Conservation (phyloP, 2,797 vertebrate species). For the Scarus forsteni region DNA sequence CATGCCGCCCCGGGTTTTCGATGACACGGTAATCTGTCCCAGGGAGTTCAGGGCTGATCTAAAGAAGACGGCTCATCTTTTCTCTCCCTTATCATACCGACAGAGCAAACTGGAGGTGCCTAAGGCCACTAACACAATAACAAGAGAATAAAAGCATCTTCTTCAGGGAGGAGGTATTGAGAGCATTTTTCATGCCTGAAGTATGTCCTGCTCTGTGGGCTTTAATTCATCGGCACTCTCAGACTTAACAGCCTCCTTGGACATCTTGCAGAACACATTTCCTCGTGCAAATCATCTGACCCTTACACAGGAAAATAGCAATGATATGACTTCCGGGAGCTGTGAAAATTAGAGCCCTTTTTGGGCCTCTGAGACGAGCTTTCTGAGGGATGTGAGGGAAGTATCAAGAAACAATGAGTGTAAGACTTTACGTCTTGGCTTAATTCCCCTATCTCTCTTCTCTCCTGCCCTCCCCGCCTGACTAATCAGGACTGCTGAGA, state of each 20-base stretch:
- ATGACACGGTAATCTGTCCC: constrained; percentile 95
- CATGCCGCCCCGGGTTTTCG: constrained; percentile 84
- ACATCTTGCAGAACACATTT: constrained; percentile 62
- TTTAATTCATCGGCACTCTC: constrained; percentile 39
- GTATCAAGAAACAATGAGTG: constrained; percentile 85
- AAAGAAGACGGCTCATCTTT: constrained; percentile 89
- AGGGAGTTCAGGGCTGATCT: constrained; percentile 91
- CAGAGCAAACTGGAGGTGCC: constrained; percentile 89
- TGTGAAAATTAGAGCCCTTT: constrained; percentile 86
- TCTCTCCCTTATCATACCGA: constrained; percentile 87
- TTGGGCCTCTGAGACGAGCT: constrained; percentile 76
- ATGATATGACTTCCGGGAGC: constrained; percentile 88
- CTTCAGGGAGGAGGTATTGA: constrained; percentile 68
- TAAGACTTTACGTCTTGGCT: constrained; percentile 55
- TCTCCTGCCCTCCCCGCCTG: constrained; percentile 54
- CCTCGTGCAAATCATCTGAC: constrained; percentile 84
- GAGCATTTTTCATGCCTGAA: constrained; percentile 65
- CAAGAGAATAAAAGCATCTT: constrained; percentile 74
- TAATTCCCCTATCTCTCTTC: constrained; percentile 31
- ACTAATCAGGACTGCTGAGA: constrained; percentile 70
- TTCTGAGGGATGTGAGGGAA: constrained; percentile 86
- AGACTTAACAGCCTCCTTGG: constrained; percentile 33
- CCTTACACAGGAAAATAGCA: constrained; percentile 78
- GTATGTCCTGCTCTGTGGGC: constrained; percentile 52
- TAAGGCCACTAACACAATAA: constrained; percentile 64